Conservation (phyloP, 1,140 invertebrate genomes). For the Eubasilissa regina region DNA sequence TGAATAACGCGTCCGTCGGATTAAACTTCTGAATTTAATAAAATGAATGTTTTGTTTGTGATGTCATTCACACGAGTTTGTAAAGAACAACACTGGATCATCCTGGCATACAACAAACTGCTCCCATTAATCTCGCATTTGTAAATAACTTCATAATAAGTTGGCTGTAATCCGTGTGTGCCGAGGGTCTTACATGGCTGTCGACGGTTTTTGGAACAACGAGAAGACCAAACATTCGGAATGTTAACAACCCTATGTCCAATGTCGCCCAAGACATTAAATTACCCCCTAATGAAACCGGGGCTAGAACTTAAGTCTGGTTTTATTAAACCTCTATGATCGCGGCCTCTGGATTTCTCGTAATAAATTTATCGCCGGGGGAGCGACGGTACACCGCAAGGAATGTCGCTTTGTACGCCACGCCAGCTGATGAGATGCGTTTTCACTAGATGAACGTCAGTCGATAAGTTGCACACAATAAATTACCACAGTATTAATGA, state of each 20-base stretch:
- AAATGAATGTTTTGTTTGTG: too few relatives aligned
- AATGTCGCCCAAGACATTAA: conserved; percentile 56
- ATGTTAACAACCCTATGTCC: conserved; percentile 45
- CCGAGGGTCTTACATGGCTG: not conserved
- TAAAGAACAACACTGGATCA: too few relatives aligned
- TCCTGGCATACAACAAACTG: too few relatives aligned
- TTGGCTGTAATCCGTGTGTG: not conserved
- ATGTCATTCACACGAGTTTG: too few relatives aligned
- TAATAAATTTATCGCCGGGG: conserved; percentile 59
- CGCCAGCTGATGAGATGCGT: conserved; percentile 13
- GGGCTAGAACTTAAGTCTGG: conserved; percentile 53
- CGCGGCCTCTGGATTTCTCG: conserved; percentile 58
- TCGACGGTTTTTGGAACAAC: not conserved
- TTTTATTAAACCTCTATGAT: conserved; percentile 61
- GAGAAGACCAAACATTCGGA: conserved; percentile 46
- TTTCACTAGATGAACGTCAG: not conserved
- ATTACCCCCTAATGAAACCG: conserved; percentile 59
- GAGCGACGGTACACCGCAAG: conserved; percentile 16
- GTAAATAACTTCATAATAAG: conserved; percentile 27
- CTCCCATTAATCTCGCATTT: not conserved
- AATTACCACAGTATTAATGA: not conserved
- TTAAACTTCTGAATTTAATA: too few relatives aligned
- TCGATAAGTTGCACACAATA: not conserved
- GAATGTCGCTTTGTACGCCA: conserved; percentile 16
- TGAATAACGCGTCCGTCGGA: too few relatives aligned